A percentile compares a stretch with the other conserved stretches of the same genome.
phyloP scores from a whole-genome alignment of 2,113 vertebrate genomes.

The Progne subis region DNA sequence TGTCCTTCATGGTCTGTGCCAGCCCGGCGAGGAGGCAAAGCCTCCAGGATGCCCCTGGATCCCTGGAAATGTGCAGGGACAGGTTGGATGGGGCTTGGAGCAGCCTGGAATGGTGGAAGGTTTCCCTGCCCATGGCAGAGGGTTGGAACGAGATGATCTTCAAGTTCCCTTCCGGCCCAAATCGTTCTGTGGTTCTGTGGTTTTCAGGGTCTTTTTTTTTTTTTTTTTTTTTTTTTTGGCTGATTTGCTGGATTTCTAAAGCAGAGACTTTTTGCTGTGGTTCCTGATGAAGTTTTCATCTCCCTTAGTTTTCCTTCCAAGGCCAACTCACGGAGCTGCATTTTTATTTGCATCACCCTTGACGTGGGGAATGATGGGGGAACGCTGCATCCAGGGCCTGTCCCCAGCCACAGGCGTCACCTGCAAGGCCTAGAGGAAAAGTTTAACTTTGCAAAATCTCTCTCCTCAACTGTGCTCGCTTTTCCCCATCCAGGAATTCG shows the following conservation, averaged over 20 bases:
- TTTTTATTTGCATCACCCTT: not conserved
- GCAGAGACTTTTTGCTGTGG: not conserved
- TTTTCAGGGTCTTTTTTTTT: not conserved
- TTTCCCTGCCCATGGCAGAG: not conserved
- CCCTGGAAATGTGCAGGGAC: not conserved
- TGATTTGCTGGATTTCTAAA: not conserved
- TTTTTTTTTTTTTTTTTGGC: not conserved
- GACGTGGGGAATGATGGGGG: not conserved
- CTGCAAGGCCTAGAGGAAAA: not conserved
- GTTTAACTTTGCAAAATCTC: not conserved
- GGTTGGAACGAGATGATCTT: not conserved
- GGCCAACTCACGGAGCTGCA: not conserved
- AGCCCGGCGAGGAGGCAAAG: not conserved
- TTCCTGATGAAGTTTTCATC: not conserved
- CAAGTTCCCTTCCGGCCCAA: not conserved
- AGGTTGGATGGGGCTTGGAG: accelerated
- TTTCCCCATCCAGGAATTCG: slow-evolving; percentile 84
- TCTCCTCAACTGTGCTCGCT: not conserved
- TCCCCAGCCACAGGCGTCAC: not conserved
- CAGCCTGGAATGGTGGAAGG: not conserved
- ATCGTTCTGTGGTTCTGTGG: not conserved
- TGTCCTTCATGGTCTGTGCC: not conserved
- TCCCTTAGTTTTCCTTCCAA: not conserved
- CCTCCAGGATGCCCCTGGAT: not conserved
- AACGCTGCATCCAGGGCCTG: not conserved